These are phyloP conservation scores for Percina caprodes DNA, from an alignment of 2,113 vertebrate genomes.

Conservation along the genomic window DNA sequence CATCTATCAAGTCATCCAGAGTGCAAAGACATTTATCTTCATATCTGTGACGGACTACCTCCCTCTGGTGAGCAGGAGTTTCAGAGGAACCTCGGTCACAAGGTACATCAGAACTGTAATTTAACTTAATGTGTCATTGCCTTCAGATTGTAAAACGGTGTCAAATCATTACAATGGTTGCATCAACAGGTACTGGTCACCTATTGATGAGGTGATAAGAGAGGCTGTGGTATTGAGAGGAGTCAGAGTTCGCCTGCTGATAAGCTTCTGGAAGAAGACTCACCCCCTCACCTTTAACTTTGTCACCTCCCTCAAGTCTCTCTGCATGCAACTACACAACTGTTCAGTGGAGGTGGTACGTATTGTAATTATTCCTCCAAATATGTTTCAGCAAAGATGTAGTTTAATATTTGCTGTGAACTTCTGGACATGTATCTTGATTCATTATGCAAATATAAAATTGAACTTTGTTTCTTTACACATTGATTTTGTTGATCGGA, in stretches of 20 bases:
- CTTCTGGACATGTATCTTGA: not conserved
- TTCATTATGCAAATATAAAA: not conserved
- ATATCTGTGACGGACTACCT: conserved; percentile 82
- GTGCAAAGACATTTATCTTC: conserved; percentile 72
- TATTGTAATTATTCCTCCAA: not conserved
- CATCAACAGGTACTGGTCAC: conserved; percentile 74
- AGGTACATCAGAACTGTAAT: conserved; percentile 47
- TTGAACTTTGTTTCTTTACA: not conserved
- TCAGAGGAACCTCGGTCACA: conserved; percentile 66
- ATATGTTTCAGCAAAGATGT: not conserved
- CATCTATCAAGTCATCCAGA: conserved; percentile 77
- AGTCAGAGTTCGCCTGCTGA: conserved; percentile 73
- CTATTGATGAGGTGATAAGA: conserved; percentile 76
- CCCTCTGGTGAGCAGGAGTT: conserved; percentile 70
- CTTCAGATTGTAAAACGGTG: not conserved
- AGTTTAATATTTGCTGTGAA: not conserved
- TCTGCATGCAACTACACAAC: conserved; percentile 73
- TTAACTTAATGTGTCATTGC: not conserved
- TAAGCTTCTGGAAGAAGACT: conserved; percentile 79
- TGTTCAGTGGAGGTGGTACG: conserved; percentile 79
- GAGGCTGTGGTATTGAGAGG: conserved; percentile 76
- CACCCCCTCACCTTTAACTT: conserved; percentile 81
- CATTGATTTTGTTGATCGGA: not conserved
- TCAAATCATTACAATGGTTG: not conserved
- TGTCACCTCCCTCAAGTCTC: conserved; percentile 73